Evolutionary conservation across 1,140 invertebrate genomes (phyloP), one percentile per base, ranked within the genome.

Genomic region (Drosophila equinoxialis): DNA sequence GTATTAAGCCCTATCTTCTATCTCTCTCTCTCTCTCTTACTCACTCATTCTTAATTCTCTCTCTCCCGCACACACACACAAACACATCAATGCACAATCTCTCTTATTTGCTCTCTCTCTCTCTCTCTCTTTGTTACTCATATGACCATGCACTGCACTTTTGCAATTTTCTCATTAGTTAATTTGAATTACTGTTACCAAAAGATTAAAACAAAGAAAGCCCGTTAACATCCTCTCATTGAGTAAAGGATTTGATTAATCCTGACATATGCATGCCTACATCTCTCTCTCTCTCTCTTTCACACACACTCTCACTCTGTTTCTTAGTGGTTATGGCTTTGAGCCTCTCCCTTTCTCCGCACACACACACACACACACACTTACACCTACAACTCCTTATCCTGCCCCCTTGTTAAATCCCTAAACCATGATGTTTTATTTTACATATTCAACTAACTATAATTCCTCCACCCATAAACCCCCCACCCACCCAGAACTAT

Each of bases 1-100:
- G 95, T 96, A 95, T 80, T 90, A 81, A 82, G 77, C 73, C 80
- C 83, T 89, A 77, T 77, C 82, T 73, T 89, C 71, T 86, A 59
- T 83, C 63, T 68, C 57, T 55, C 68, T 57, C 67, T 69, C n/a
- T 60, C 55, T 59, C 42, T 62, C 67, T 48, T 20, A 23, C 23
- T 26, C 23, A 26, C 23, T 26, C 23, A 26, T 26, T 26, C 23
- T 26, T 26, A 26, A 26, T 26, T 4, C 3, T 26, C 17, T 48
- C 6, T 48, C 14, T 48, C 65, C 75, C 74, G 54, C 75, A 64
- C 74, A 76, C 65, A 65, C 30, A 37, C 35, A 37, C 35, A 37
- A 37, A 45, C n/a, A 33, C 39, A 54, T 23, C 48, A 48, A 54
- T 35, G 57, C 57, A 59, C 10, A 37, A 35, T 30, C 63, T 57